Conservation (phyloP, 2,113 vertebrate genomes). For the Hippocampus barbouri region DNA sequence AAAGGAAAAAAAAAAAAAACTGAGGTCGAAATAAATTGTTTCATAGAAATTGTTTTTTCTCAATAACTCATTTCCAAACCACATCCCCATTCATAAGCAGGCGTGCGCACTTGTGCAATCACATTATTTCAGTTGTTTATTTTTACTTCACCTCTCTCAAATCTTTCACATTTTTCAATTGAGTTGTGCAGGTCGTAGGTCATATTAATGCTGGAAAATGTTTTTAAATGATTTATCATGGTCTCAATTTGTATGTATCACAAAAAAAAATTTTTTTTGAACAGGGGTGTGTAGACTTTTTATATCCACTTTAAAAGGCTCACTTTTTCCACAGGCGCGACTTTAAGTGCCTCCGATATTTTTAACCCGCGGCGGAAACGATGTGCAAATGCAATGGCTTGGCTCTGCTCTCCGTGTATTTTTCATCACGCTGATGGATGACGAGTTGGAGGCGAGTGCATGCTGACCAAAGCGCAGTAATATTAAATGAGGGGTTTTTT, state of each 20-base stretch:
- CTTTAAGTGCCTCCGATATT: neutral
- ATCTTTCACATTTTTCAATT: neutral
- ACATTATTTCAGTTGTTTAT: neutral
- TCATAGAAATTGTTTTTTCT: too few species aligned
- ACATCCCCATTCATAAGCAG: neutral
- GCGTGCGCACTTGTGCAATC: neutral
- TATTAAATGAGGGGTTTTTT: conserved; percentile 67
- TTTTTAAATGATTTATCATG: too few species aligned
- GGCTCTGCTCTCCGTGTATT: conserved; percentile 39
- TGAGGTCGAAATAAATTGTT: too few species aligned
- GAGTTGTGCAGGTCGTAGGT: neutral
- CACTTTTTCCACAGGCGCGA: neutral
- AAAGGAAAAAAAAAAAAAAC: too few species aligned
- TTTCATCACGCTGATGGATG: conserved; percentile 56
- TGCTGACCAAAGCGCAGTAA: conserved; percentile 42
- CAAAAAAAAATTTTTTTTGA: neutral
- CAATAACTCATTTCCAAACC: too few species aligned
- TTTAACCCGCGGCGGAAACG: conserved; percentile 1
- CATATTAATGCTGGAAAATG: neutral
- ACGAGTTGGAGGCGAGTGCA: conserved; percentile 29
- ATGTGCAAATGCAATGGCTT: neutral
- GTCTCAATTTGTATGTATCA: neutral
- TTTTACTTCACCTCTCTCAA: neutral
- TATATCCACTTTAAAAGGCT: neutral
- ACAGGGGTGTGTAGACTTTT: neutral